These are phyloP conservation scores for Diuraphis noxia DNA, from an alignment of 1,140 invertebrate genomes.

Conservation along the genomic window DNA sequence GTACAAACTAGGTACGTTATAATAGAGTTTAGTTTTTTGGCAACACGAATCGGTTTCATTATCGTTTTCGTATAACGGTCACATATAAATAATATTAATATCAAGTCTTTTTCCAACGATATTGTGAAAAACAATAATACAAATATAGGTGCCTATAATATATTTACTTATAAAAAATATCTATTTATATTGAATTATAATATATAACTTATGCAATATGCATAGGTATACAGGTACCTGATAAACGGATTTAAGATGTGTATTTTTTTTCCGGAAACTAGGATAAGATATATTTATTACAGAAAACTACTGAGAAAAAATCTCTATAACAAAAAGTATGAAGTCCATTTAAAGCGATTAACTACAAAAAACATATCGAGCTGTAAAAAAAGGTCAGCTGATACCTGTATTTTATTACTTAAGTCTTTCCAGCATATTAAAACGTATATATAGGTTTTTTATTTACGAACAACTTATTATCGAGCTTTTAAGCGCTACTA, in stretches of 20 bases:
- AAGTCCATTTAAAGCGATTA: not conserved
- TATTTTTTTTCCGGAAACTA: not conserved
- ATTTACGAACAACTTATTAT: not conserved
- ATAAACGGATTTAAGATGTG: not conserved
- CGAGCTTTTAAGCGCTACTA: not conserved
- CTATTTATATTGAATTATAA: not conserved
- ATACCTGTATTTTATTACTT: not conserved
- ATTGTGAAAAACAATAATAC: not conserved
- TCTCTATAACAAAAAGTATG: not conserved
- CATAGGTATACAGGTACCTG: not conserved
- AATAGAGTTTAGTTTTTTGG: not conserved
- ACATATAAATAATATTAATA: not conserved
- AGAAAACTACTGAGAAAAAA: not conserved
- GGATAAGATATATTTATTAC: not conserved
- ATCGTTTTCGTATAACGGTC: not conserved
- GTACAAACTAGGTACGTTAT: not conserved
- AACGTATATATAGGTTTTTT: not conserved
- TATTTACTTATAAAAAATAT: too few species aligned
- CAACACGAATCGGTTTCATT: not conserved
- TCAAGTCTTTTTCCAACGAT: not conserved
- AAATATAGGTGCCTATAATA: not conserved
- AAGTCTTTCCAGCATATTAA: not conserved
- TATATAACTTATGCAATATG: not conserved
- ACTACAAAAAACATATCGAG: not conserved
- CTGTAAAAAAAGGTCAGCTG: not conserved